Evolutionary conservation across 2,113 vertebrate species (phyloP), one percentile per base, ranked within the genome.

Genomic region (Ammodytes marinus): DNA sequence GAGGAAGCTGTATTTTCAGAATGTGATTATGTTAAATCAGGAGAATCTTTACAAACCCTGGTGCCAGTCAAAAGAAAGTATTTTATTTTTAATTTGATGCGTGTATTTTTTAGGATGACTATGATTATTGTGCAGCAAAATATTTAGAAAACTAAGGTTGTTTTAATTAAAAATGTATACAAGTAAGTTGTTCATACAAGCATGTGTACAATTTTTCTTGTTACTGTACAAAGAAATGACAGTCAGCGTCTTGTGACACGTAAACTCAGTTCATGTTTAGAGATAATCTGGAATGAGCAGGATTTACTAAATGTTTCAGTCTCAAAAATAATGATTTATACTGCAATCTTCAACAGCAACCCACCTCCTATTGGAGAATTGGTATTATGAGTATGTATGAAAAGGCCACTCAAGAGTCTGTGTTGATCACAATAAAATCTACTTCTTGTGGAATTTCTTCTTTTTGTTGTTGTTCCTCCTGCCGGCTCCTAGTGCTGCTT

Each of bases 401-500:
- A 52, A 69, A 46, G 55, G 14, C 17, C 66, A 52, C 27, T n/a
- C 40, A 60, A 4, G n/a, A 72, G 50, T 82, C 60, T 7, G 55
- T 55, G 79, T 0, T 64, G 19, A 4, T 64, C 47, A 72, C n/a
- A 15, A 58, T 6, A 61, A 12, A 3, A 19, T 79, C 80, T 49
- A 83, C 85, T 94, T 95, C 74, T 96, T 98, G 61, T 82, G 93
- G 90, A 97, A 96, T 93, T 96, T 98, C 69, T 94, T 97, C 94
- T 96, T 98, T 89, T 96, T 99, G 75, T 92, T 96, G 85, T 92
- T 96, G 85, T 96, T 95, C 91, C 89, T 97, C 93, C 95, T 98
- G 89, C 98, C 97, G 75, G 96, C 96, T 83, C 94, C 94, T 60
- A 95, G 94, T 68, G 96, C 96, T 86, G 96, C 95, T 91, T 94